phyloP scores from a whole-genome alignment of 1,140 invertebrate genomes.

The Popillia japonica region DNA sequence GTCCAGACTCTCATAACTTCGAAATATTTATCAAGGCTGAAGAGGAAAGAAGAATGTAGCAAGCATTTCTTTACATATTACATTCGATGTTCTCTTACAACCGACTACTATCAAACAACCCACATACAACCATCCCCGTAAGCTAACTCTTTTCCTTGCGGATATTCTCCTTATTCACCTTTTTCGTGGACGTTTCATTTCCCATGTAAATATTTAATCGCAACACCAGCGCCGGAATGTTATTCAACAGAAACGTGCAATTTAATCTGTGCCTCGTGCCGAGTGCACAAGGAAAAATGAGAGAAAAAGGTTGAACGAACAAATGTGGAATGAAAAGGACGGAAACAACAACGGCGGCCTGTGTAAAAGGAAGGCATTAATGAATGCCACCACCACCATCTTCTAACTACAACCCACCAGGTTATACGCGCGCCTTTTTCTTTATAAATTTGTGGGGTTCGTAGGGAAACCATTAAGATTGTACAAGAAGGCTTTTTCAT shows the following conservation, averaged over 20 bases:
- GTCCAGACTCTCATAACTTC: not conserved
- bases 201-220: not conserved
- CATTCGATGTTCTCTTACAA: not conserved
- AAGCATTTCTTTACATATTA: slow-evolving; percentile 3
- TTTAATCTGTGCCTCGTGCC: slow-evolving; percentile 1
- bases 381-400: slow-evolving; percentile 2
- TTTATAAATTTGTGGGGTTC: not conserved
- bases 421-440: not conserved
- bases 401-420: not conserved
- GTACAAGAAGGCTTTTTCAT: slow-evolving; percentile 9
- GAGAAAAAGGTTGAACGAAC: not conserved
- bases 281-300: not conserved
- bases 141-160: not conserved
- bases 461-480: slow-evolving; percentile 1
- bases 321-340: not conserved
- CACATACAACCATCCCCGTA: not conserved
- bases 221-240: not conserved
- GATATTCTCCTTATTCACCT: not conserved
- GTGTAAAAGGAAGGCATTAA: slow-evolving; percentile 1
- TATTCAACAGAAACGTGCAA: slow-evolving; percentile 3
- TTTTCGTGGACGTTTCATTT: not conserved
- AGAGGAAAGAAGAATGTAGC: not conserved
- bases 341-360: not conserved
- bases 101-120: not conserved
- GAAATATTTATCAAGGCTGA: not conserved